Evolutionary conservation across 2,888 invertebrate species (phyloP), one percentile per base, ranked within the genome.

Genomic region (Drosophila borealis): DNA sequence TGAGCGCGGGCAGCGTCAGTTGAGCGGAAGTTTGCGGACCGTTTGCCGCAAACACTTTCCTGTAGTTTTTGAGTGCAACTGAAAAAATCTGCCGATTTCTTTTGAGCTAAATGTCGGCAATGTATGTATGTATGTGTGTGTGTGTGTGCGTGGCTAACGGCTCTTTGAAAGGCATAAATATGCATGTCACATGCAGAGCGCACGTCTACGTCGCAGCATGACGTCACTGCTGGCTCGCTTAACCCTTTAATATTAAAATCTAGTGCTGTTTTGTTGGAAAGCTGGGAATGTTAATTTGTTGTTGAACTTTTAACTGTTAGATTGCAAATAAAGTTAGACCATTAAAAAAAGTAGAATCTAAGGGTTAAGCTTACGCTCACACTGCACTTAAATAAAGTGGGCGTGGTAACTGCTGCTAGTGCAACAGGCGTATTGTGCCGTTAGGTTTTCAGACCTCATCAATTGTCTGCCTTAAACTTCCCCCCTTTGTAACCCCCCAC

Each of bases 401-500:
- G n/a, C 34, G n/a, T 6, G 6, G 17, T 11, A 41, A 34, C 10
- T n/a, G 21, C 17, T 29, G 41, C 29, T 41, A 41, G 11, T 29
- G 39, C 53, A 53, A 41, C 14, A 51, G 11, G 11, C 21, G 65
- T 13, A 74, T 74, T 51, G 44, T 64, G 37, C 21, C 68, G 70
- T 64, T 70, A 80, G 63, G 65, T 70, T 73, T 73, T 73, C 64
- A 73, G 80, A 80, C 75, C 87, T 81, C 90, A 89, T 88, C 90
- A 88, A 88, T 89, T 68, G 87, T 74, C 71, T 67, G 67, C 74
- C 77, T 88, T 80, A 69, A 29, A 65, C 51, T 60, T 45, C 11
- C n/a, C 19, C 29, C 39, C 44, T 29, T 54, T 59, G 53, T 13
- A 63, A 36, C 39, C 36, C 44, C 17, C 48, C 19, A 41, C 17